These are phyloP conservation scores for Premnoplex brunnescens DNA, from an alignment of 2,797 vertebrate species.

Conservation along the genomic window DNA sequence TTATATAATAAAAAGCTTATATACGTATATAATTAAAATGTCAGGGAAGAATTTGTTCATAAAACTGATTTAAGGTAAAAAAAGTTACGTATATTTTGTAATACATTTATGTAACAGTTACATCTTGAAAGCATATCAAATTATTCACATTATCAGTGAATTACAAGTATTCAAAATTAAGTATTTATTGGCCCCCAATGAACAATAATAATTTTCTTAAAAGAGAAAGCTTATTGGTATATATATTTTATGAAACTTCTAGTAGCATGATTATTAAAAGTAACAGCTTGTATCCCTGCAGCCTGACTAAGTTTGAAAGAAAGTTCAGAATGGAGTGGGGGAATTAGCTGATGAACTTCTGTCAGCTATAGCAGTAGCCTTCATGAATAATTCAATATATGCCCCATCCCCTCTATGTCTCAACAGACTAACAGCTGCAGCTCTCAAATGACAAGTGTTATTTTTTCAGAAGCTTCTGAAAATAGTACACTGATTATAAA, in stretches of 20 bases:
- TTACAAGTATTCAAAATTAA: conserved; percentile 14
- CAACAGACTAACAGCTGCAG: conserved; percentile 62
- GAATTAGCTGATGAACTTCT: conserved; percentile 62
- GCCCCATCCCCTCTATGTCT: conserved; percentile 28
- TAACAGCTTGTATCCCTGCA: conserved; percentile 10
- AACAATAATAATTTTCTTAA: neutral
- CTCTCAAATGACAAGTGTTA: conserved; percentile 53
- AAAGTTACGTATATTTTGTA: neutral
- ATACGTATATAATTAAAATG: neutral
- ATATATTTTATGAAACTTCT: neutral
- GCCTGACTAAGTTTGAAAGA: neutral
- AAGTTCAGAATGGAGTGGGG: conserved; percentile 40
- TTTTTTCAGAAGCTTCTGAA: conserved; percentile 39
- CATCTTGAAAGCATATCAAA: neutral
- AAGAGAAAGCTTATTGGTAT: neutral
- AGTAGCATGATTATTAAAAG: neutral
- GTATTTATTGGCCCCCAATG: neutral
- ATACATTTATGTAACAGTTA: neutral
- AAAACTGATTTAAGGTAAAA: neutral
- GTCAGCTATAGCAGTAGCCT: conserved; percentile 41
- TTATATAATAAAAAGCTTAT: neutral
- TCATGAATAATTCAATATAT: conserved; percentile 59
- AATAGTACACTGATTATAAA: conserved; percentile 47
- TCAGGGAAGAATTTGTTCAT: accelerated
- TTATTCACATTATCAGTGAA: neutral